A percentile compares a stretch with the other conserved stretches of the same genome.
Conservation (phyloP, 1,140 invertebrate species). For the Acyrthosiphon pisum region DNA sequence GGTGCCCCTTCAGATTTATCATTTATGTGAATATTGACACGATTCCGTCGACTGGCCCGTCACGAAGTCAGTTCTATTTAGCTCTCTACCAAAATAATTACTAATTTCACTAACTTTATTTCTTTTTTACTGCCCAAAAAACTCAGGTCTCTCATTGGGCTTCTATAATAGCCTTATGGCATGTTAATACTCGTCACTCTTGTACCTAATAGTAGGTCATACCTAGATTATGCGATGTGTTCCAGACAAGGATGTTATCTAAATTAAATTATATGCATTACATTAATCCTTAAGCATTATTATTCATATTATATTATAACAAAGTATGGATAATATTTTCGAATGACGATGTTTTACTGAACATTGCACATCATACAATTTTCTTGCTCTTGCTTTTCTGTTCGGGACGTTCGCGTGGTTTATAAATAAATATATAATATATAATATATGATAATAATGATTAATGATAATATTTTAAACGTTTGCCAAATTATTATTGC, state of each 20-base stretch:
- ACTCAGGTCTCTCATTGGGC: neutral
- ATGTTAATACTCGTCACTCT: neutral
- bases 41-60: neutral
- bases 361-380: neutral
- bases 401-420: neutral
- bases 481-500: neutral
- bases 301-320: neutral
- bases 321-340: neutral
- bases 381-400: too few relatives aligned
- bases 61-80: neutral
- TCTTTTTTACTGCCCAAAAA: neutral
- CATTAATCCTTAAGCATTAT: neutral
- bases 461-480: too few relatives aligned
- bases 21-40: neutral
- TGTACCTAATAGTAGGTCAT: neutral
- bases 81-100: neutral
- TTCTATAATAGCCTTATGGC: neutral
- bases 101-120: neutral
- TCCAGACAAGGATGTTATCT: neutral
- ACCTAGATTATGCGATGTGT: neutral
- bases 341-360: neutral
- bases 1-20: neutral
- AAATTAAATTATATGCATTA: neutral
- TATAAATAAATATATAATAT: neutral
- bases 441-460: too few relatives aligned